These are phyloP conservation scores for Diachasma alloeum DNA, from an alignment of 1,140 invertebrate genomes.

Conservation along the genomic window DNA sequence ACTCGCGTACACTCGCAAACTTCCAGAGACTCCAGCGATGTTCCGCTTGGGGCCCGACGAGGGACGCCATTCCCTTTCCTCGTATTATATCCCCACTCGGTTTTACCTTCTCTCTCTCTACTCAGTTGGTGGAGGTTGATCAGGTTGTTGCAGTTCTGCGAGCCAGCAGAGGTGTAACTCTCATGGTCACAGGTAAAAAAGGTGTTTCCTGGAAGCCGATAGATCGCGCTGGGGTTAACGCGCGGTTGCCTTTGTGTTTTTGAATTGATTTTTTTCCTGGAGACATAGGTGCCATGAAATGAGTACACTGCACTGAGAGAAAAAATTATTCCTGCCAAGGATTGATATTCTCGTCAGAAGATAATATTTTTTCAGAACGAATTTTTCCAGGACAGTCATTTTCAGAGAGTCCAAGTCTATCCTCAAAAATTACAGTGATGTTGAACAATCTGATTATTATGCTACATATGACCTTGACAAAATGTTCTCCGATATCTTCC, in stretches of 20 bases:
- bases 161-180: neutral
- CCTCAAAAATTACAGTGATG: no score
- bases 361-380: no score
- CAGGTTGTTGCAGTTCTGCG: neutral
- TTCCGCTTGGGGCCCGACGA: constrained; percentile 30
- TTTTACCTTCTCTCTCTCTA: neutral
- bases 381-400: no score
- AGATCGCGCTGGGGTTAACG: neutral
- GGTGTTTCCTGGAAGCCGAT: neutral
- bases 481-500: no score
- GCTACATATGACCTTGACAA: no score
- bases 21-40: constrained; percentile 38
- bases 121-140: neutral
- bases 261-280: no score
- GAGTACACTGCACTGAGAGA: no score
- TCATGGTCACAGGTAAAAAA: neutral
- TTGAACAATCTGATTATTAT: no score
- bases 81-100: constrained; percentile 19
- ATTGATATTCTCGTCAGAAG: no score
- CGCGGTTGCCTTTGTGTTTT: neutral
- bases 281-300: no score
- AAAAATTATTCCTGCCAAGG: no score
- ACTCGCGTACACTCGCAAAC: constrained; percentile 35
- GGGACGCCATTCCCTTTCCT: constrained; percentile 41
- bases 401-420: no score